phyloP scores from a whole-genome alignment of 2,797 vertebrate genomes.

The Phoxinus dragarum region DNA sequence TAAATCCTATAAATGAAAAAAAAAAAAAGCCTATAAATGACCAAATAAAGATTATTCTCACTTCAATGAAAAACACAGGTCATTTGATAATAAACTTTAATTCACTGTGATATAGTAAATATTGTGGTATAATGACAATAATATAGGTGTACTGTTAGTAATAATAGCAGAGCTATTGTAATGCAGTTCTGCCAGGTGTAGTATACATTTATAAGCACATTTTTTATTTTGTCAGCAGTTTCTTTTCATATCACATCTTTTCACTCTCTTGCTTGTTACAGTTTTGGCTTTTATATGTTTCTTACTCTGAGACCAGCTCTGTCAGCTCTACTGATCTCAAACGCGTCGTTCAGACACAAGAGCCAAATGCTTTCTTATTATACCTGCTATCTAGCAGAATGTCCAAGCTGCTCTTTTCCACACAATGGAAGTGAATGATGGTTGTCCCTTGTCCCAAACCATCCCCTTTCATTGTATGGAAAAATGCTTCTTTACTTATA shows the following conservation, averaged over 20 bases:
- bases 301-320: neutral
- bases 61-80: neutral
- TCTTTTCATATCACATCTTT: slow-evolving; percentile 16
- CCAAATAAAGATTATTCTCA: neutral
- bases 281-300: neutral
- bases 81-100: neutral
- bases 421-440: neutral
- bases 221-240: slow-evolving; percentile 32
- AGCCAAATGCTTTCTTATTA: neutral
- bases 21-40: neutral
- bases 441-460: neutral
- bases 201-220: neutral
- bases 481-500: neutral
- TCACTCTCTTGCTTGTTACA: slow-evolving; percentile 14
- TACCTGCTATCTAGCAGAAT: neutral
- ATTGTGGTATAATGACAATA: neutral
- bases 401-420: neutral
- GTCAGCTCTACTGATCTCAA: slow-evolving; percentile 29
- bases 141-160: neutral
- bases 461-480: neutral
- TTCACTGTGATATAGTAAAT: neutral
- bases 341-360: neutral
- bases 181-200: neutral
- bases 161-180: slow-evolving; percentile 17
- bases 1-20: too few species aligned